Percentiles rank a stretch among this genome's conserved stretches.
phyloP scores from a whole-genome alignment of 2,888 invertebrate genomes.

The Tetranychus piercei region DNA sequence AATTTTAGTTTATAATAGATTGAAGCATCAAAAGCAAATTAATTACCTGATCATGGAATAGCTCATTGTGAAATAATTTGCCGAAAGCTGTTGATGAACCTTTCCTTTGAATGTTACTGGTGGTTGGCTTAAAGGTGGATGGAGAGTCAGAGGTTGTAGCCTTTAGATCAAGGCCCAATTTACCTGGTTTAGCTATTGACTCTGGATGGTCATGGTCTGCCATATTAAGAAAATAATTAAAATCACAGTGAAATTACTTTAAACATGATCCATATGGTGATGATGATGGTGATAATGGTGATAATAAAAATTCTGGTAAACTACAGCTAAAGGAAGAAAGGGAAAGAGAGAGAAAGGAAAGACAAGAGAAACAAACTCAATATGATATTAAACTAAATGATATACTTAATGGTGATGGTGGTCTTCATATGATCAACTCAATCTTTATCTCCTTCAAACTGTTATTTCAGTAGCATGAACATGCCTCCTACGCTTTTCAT shows the following conservation, averaged over 20 bases:
- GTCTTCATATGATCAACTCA: not conserved
- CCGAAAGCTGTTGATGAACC: not conserved
- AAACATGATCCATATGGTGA: slow-evolving; percentile 1
- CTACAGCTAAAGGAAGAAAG: no score
- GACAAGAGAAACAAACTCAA: not conserved
- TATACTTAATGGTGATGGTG: not conserved
- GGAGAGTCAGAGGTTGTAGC: not conserved
- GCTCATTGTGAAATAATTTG: slow-evolving; percentile 5
- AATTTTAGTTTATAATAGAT: not conserved
- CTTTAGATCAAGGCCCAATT: not conserved
- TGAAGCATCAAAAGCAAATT: not conserved
- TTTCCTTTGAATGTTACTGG: not conserved
- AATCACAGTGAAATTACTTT: not conserved
- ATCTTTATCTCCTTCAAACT: not conserved
- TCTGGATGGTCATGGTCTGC: not conserved
- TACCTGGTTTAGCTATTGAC: not conserved
- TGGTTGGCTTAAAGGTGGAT: not conserved
- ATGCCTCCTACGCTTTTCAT: not conserved
- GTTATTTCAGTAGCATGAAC: not conserved
- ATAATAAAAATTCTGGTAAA: no score
- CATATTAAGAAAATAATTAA: not conserved
- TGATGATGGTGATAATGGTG: not conserved
- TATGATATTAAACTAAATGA: not conserved
- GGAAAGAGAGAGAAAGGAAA: no score
- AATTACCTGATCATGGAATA: slow-evolving; percentile 5